Percentiles rank a stretch among this genome's conserved stretches.
These are phyloP conservation scores for Nomada hirtipes DNA, from an alignment of 2,888 invertebrate genomes.

Conservation along the genomic window DNA sequence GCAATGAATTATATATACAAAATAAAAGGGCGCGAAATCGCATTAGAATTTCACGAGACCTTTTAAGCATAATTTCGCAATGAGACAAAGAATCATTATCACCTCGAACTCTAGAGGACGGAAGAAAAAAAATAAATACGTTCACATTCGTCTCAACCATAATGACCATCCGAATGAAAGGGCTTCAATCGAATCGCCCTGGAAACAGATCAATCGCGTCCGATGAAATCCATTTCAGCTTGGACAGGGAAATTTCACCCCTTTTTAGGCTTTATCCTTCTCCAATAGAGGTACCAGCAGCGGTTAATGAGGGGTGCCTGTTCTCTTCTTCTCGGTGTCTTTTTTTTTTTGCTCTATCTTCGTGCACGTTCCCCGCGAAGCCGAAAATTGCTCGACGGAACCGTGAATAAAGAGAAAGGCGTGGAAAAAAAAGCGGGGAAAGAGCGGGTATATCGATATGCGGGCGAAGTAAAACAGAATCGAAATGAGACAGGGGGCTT, in stretches of 20 bases:
- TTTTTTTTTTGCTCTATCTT: constrained; percentile 26
- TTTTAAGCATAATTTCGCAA: background rate
- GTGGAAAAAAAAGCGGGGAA: constrained; percentile 14
- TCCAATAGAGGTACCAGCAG: constrained; percentile 64
- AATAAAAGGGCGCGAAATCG: background rate
- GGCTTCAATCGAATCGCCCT: constrained; percentile 7
- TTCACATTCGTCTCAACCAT: background rate
- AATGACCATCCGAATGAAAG: background rate
- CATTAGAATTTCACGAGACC: background rate
- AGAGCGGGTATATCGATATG: constrained; percentile 76
- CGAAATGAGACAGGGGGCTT: constrained; percentile 78
- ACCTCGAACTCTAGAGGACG: no score
- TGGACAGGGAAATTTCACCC: constrained; percentile 37
- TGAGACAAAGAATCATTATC: constrained; percentile 20
- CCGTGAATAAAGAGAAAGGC: constrained; percentile 41
- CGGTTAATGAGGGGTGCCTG: constrained; percentile 63
- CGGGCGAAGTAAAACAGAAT: constrained; percentile 81
- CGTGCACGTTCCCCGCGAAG: constrained; percentile 36
- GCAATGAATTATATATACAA: no score
- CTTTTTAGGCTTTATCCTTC: constrained; percentile 28
- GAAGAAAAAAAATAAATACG: background rate
- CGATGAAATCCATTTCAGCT: constrained; percentile 21
- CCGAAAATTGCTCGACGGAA: constrained; percentile 62
- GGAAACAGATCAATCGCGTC: constrained; percentile 2
- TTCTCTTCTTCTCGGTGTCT: constrained; percentile 16